Conservation (phyloP, 1,140 invertebrate genomes). For the Bombus polaris region DNA sequence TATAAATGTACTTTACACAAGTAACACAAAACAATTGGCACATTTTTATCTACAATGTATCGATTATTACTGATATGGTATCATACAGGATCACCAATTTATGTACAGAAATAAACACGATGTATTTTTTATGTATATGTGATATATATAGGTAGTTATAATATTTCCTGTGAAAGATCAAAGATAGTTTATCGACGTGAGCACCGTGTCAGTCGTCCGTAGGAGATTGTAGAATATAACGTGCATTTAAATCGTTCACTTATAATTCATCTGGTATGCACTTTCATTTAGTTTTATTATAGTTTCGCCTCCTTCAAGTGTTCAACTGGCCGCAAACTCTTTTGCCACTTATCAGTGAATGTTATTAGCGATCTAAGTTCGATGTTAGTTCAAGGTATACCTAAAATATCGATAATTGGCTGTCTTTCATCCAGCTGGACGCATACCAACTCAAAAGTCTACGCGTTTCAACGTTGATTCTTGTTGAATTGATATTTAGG, state of each 20-base stretch:
- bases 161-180: not conserved
- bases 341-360: not conserved
- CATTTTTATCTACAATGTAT: not conserved
- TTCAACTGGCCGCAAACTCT: no score
- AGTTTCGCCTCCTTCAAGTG: no score
- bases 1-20: not conserved
- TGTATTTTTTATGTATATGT: not conserved
- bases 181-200: not conserved
- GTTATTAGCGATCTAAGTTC: not conserved
- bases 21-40: accelerated
- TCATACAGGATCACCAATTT: accelerated
- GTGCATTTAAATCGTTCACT: not conserved
- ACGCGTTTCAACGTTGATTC: not conserved
- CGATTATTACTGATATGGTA: not conserved
- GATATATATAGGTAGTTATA: not conserved
- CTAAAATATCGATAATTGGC: not conserved
- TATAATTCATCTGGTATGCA: no score
- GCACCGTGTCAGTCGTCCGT: no score
- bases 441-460: no score
- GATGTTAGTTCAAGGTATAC: constrained; percentile 11
- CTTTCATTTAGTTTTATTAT: not conserved
- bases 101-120: accelerated
- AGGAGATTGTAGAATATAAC: not conserved
- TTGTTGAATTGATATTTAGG: not conserved
- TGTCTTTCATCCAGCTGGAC: not conserved